Conservation (phyloP, 2,113 vertebrate genomes). For the Amphiprion ocellaris region DNA sequence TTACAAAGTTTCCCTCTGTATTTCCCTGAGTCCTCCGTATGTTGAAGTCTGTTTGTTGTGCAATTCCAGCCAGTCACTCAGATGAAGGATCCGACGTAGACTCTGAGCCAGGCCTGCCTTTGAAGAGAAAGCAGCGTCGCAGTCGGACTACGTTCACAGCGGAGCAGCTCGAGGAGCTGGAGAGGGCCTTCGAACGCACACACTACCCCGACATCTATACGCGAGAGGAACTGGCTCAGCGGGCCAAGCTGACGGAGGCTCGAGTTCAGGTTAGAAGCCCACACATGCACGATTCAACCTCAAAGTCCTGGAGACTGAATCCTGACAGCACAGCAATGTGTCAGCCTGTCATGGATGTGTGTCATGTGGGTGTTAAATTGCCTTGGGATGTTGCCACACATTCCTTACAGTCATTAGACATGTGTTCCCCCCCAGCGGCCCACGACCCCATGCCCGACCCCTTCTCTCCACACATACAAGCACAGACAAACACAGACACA, state of each 20-base stretch:
- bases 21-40: conserved; percentile 5
- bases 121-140: conserved; percentile 97
- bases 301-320: neutral
- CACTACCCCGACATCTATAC: conserved; percentile 99
- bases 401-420: conserved; percentile 64
- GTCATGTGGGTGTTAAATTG: conserved; percentile 58
- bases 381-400: conserved; percentile 58
- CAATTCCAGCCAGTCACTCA: conserved; percentile 90
- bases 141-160: conserved; percentile 98
- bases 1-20: conserved; percentile 16
- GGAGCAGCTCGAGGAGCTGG: conserved; percentile 97
- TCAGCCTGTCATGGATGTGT: conserved; percentile 41
- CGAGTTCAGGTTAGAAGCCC: conserved; percentile 91
- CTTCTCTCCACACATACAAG: neutral
- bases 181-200: conserved; percentile 97
- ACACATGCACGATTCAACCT: neutral
- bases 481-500: conserved; percentile 46
- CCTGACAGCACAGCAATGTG: conserved; percentile 26
- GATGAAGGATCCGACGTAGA: conserved; percentile 98
- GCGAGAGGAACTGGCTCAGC: conserved; percentile 96
- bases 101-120: conserved; percentile 95
- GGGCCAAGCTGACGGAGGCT: conserved; percentile 97
- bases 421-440: conserved; percentile 14
- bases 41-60: conserved; percentile 49
- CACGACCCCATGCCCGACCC: conserved; percentile 20